These are phyloP conservation scores for Hetaerina titia DNA, from an alignment of 2,888 invertebrate species.

Conservation along the genomic window DNA sequence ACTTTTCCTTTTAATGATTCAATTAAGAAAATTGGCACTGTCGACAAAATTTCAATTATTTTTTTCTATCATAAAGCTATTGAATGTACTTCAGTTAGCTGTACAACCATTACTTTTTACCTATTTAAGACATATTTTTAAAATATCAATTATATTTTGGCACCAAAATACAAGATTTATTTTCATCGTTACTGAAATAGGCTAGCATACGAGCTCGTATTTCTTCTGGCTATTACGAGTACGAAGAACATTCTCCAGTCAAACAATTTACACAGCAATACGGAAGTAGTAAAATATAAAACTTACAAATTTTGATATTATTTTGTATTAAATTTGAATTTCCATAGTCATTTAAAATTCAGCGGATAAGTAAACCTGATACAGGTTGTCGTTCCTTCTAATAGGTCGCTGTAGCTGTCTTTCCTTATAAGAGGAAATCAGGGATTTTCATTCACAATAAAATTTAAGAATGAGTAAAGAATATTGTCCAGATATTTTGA, in stretches of 20 bases:
- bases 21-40: too few relatives aligned
- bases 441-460: too few relatives aligned
- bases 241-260: background rate
- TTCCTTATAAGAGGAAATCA: too few relatives aligned
- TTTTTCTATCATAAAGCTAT: too few relatives aligned
- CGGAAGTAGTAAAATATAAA: background rate
- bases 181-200: background rate
- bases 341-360: background rate
- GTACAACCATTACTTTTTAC: too few relatives aligned
- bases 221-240: background rate
- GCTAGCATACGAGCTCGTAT: background rate
- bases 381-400: too few relatives aligned
- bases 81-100: too few relatives aligned
- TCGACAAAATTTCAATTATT: too few relatives aligned
- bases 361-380: background rate
- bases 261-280: background rate
- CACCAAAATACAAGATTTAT: background rate
- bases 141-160: background rate
- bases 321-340: background rate
- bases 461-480: too few relatives aligned
- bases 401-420: too few relatives aligned
- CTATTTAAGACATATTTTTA: background rate
- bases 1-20: too few relatives aligned
- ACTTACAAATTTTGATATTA: background rate
- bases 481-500: too few relatives aligned